Conservation (phyloP, 2,888 invertebrate genomes). For the Deroplatys truncata region DNA sequence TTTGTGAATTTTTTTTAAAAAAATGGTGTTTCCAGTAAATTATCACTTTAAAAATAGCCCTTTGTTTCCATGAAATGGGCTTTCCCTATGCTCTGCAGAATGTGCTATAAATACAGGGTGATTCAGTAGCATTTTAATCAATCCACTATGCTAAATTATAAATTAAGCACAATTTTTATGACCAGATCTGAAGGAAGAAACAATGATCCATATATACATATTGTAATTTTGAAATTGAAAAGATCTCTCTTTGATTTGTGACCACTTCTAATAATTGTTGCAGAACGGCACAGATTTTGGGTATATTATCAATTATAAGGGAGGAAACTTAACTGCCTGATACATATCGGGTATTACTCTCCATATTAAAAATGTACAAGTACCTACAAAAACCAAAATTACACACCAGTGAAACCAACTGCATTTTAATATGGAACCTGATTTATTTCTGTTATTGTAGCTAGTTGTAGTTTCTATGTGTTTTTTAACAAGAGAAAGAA, state of each 20-base stretch:
- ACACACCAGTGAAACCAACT: background rate
- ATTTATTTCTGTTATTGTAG: background rate
- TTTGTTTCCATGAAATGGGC: background rate
- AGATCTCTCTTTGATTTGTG: background rate
- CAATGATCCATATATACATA: background rate
- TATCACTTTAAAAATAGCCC: background rate
- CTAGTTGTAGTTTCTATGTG: conserved; percentile 4
- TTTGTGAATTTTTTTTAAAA: background rate
- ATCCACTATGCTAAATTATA: background rate
- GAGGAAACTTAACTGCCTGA: background rate
- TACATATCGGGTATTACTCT: background rate
- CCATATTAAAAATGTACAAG: background rate
- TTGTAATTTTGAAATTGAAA: background rate
- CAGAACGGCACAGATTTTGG: background rate
- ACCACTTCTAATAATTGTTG: background rate
- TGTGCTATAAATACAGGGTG: background rate
- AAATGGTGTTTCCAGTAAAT: background rate
- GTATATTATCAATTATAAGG: background rate
- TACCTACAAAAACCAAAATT: background rate
- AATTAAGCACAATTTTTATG: background rate
- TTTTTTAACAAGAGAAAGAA: conserved; percentile 11
- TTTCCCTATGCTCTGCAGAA: background rate
- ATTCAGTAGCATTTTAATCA: background rate
- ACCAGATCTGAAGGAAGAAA: background rate
- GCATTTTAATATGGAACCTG: background rate